Conservation (phyloP, 2,113 vertebrate genomes). For the Sus scrofa region T2T-Sscrofa CM000812.6:56648001-56648500, state of each 20-base stretch:
- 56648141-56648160: constrained; percentile 60
- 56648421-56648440: not conserved
- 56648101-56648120: constrained; percentile 64
- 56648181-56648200: constrained; percentile 62
- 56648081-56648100: constrained; percentile 49
- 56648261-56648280: not conserved
- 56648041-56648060: not conserved
- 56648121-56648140: constrained; percentile 59
- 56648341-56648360: constrained; percentile 9
- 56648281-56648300: constrained; percentile 41
- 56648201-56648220: constrained; percentile 63
- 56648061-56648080: constrained; percentile 53
- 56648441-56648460: not conserved
- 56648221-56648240: not conserved
- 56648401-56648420: not conserved
- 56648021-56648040: constrained; percentile 67
- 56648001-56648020: not conserved
- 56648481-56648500: constrained; percentile 20
- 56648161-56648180: not conserved
- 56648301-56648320: constrained; percentile 60
- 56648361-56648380: not conserved
- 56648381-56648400: no score
- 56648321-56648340: not conserved
- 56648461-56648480: not conserved
- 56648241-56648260: constrained; percentile 62